Evolutionary conservation across 2,888 invertebrate species (phyloP), one percentile per base, ranked within the genome.

Genomic region (Schrankia costaestrigalis): DNA sequence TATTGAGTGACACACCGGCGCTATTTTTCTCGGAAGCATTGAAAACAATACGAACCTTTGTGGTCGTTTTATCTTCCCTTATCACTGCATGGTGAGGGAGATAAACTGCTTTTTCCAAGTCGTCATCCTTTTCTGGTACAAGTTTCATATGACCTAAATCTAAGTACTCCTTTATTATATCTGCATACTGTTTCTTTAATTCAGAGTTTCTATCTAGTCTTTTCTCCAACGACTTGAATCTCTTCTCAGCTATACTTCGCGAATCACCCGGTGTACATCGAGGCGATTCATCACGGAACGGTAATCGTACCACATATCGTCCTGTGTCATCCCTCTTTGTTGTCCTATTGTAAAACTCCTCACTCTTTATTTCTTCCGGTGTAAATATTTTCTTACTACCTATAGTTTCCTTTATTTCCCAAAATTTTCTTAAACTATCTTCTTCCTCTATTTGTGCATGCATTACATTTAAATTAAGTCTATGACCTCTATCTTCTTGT

Each of bases 301-400:
- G 34, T 9, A 39, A 22, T 11, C 9, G 11, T 3, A 35, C 40
- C 1, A 31, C 13, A 8, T 40, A 35, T 13, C 31, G 29, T 1
- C 40, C 40, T 3, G 4, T 8, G 1, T 12, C 10, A 24, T 33
- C 30, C 24, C 40, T 23, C 3, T 24, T 24, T 3, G 31, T 40
- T 1, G 29, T 35, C n/a, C 10, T 9, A 6, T 1, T 2, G 18
- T 34, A 40, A n/a, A 9, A 24, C 4, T 22, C 45, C 47, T 26
- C 48, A 24, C 24, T 50, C 31, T 3, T 31, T 17, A 14, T 19
- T 9, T 34, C 45, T 29, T 50, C 50, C 26, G 13, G 11, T 10
- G 18, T 41, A 28, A 24, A 35, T 6, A 22, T 10, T 10, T 22
- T 22, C 10, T 22, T 22, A 4, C 5, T 22, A 22, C 11, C 6